Evolutionary conservation across 2,113 vertebrate genomes (phyloP), one percentile per base, ranked within the genome.

Genomic region (Chaetura pelagica): DNA sequence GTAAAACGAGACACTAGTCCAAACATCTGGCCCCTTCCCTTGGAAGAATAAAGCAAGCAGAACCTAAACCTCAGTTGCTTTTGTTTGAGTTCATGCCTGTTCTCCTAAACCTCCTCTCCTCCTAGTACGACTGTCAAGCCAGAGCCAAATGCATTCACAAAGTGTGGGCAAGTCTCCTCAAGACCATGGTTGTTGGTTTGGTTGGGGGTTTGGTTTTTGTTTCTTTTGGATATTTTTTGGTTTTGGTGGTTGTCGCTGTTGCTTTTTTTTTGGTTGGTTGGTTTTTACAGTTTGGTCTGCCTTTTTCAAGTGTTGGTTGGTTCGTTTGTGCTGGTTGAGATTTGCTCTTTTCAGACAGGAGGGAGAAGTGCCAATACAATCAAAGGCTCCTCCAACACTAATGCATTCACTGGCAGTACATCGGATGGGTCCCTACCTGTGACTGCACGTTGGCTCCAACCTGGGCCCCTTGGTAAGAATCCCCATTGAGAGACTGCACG

Each of bases 391-490:
- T 92, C 90, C 94, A 96, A 94, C 76, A 93, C 95, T 96, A 96
- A 93, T 72, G 93, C 96, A 96, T 97, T 96, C 97, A 91, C 96
- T 97, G 97, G 97, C 76, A 94, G 97, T 97, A 97, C 95, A 97
- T 97, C 27, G 96, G 98, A 98, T 97, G 98, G 98, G 98, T 98
- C 98, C 98, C 98, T 99, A 99, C 99, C 99, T 99, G 99, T 98
- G 99, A 99, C 98, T 99, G 99, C 98, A 99, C 99, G 98, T 99
- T 99, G 99, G 99, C 99, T 99, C 99, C 99, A 98, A 99, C 99
- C 98, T 99, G 99, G 99, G 99, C 99, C 98, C 99, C 99, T 98
- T 99, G 99, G 99, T 99, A 99, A 97, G 99, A 99, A 98, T 99
- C 99, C 98, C 99, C 99, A 99, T 99, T 99, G 98, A 99, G 99